phyloP scores from a whole-genome alignment of 2,113 vertebrate species.

The Mus musculus region GRCm39 chr10:106119001-106119500 shows the following conservation, averaged over 20 bases:
- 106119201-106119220: background rate
- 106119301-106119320: background rate
- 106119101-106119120: constrained; percentile 21
- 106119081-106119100: constrained; percentile 55
- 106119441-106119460: background rate
- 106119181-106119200: background rate
- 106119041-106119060: constrained; percentile 17
- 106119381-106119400: background rate
- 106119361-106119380: background rate
- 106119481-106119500: background rate
- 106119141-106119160: constrained; percentile 56
- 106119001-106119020: background rate
- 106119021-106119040: constrained; percentile 43
- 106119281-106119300: background rate
- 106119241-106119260: background rate
- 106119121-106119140: constrained; percentile 18
- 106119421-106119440: background rate
- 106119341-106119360: background rate
- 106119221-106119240: background rate
- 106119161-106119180: constrained; percentile 6
- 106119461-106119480: background rate
- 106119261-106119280: background rate
- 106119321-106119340: constrained; percentile 5
- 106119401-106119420: background rate
- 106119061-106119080: constrained; percentile 33